A percentile compares a stretch with the other conserved stretches of the same genome.
Conservation (phyloP, 2,888 invertebrate genomes). For the Tipula vernalis region DNA sequence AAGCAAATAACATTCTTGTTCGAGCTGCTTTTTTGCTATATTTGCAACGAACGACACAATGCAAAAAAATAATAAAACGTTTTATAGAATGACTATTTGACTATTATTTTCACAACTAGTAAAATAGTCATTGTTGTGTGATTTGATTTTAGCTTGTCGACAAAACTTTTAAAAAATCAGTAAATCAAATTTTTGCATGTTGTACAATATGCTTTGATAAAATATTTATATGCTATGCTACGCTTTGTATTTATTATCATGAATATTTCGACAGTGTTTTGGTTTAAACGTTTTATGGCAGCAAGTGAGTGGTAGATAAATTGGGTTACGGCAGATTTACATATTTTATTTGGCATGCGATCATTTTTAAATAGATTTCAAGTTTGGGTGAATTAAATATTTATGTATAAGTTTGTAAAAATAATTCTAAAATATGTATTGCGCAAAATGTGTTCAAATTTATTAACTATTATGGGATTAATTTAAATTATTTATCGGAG, state of each 20-base stretch:
- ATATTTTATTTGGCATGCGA: not conserved
- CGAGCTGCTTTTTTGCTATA: not conserved
- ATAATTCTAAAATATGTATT: too few species aligned
- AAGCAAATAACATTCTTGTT: not conserved
- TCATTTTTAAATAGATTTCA: not conserved
- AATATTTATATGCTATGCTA: not conserved
- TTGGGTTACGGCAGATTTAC: not conserved
- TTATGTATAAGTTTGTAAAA: too few species aligned
- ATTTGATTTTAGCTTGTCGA: not conserved
- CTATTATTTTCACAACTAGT: not conserved
- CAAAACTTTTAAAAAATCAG: not conserved
- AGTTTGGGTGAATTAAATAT: too few species aligned
- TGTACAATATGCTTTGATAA: not conserved
- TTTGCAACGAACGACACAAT: not conserved
- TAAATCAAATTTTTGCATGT: not conserved
- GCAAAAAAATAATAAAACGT: not conserved
- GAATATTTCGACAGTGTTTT: not conserved
- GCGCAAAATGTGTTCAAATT: too few species aligned
- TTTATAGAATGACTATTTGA: not conserved
- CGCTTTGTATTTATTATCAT: not conserved
- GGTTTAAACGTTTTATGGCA: not conserved
- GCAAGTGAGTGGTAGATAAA: not conserved
- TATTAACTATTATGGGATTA: too few species aligned
- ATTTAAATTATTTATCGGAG: too few species aligned
- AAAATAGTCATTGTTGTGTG: not conserved